Evolutionary conservation across 30 jellyfish, hydroid and myxozoan genomes (phyloP), one percentile per base, ranked within the genome.

Genomic region (Kudoa iwatai): DNA sequence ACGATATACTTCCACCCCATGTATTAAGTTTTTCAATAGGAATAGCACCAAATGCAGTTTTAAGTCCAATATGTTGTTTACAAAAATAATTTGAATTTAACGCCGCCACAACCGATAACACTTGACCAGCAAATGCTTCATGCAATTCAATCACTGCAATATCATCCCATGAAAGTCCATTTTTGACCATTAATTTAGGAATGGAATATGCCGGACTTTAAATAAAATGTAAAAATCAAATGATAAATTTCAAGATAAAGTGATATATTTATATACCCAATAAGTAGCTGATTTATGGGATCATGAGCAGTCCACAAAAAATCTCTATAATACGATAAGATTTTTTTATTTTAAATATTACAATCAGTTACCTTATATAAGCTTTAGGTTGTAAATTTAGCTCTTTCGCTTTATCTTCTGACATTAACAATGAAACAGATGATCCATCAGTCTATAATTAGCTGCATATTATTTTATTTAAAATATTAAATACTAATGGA

Each of bases 1-100:
- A 40, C 2, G 94, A 62, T 12, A 74, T 41, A 56, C 87, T 61
- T n/a, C 94, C 94, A 12, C 94, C 94, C 94, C 94, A 74, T 36
- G 65, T 31, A 47, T 74, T 74, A 32, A 62, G 15, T 38, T 55
- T 62, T 22, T 74, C 84, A n/a, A n/a, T n/a, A n/a, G n/a, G n/a
- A n/a, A n/a, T n/a, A n/a, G n/a, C n/a, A n/a, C n/a, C n/a, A n/a
- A n/a, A n/a, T n/a, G n/a, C n/a, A n/a, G n/a, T n/a, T n/a, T n/a
- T n/a, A n/a, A n/a, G n/a, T n/a, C n/a, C n/a, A n/a, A n/a, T n/a
- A n/a, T n/a, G n/a, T n/a, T n/a, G n/a, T n/a, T n/a, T n/a, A n/a
- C n/a, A n/a, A n/a, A n/a, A n/a, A n/a, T n/a, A n/a, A n/a, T n/a
- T n/a, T n/a, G n/a, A n/a, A n/a, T n/a, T n/a, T n/a, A n/a, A n/a